Base-by-base conservation (phyloP, 2,888 invertebrate species). In the Xestia sexstrigata region DNA sequence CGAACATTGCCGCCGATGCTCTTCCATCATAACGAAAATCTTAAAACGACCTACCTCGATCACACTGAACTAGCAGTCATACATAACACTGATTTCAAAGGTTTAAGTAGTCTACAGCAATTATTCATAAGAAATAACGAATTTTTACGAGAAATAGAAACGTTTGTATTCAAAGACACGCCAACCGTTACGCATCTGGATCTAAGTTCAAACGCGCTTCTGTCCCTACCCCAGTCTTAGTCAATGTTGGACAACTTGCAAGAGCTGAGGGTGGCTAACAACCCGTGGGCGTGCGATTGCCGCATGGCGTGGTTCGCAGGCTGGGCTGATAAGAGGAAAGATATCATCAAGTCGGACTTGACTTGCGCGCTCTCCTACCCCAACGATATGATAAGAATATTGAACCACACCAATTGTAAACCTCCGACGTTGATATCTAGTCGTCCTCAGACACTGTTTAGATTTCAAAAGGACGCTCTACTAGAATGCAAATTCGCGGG, bases 261-360 rank as follows among this genome's bases (percentile, higher is more conserved):
- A 87, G 97, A 97, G 81, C 94, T 99, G 49, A 97, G 97, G 85
- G 97, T 99, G 85, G 96, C 97, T 52, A 97, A 97, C 76, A 99
- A 99, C 93, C 98, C 98, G 45, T 98, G 98, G 98, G 97, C 98
- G 30, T 99, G 99, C 95, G 98, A 99, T 93, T 99, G 99, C 91
- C 97, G 98, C 69, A 98, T 98, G 97, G 97, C 97, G 85, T 98
- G 98, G 98, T 97, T 98, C 86, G 94, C 92, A 26, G 88, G 86
- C 70, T 96, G 96, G 96, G 97, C 97, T 15, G 97, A 97, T 75
- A 95, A 93, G 84, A 94, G 96, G 70, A 95, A 95, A 83, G 94
- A 96, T 62, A 95, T 95, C 42, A 94, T 96, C 74, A 97, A 97
- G 85, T 97, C 97, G 0, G 97, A 97, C 39, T 93, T 98, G 70